Conservation (phyloP, 2,113 vertebrate genomes). For the Manacus vitellinus region DNA sequence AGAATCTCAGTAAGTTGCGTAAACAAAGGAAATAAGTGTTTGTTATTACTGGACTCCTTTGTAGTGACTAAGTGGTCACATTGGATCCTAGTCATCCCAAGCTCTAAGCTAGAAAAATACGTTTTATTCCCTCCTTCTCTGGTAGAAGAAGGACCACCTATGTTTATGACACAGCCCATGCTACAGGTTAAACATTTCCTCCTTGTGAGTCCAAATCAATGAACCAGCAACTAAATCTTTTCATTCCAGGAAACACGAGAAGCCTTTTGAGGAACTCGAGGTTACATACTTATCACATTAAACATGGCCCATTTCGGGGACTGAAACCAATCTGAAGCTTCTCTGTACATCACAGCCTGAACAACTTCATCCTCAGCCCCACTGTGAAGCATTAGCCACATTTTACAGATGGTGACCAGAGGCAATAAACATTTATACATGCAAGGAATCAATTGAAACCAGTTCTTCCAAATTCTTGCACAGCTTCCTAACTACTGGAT, state of each 20-base stretch:
- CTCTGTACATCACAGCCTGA: neutral
- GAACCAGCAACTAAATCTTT: neutral
- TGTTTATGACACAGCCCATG: neutral
- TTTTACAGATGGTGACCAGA: slow-evolving; percentile 22
- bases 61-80: neutral
- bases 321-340: neutral
- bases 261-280: neutral
- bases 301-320: neutral
- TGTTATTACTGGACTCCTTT: neutral
- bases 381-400: neutral
- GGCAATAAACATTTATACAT: slow-evolving; percentile 7
- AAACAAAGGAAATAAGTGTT: neutral
- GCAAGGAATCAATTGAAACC: neutral
- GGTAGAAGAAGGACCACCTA: neutral
- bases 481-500: neutral
- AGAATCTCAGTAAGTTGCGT: neutral
- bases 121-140: neutral
- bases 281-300: neutral
- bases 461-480: slow-evolving; percentile 12
- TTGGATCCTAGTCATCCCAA: neutral
- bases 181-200: neutral
- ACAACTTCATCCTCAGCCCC: neutral
- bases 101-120: neutral
- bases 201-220: rapidly evolving
- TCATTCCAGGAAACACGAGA: neutral